Base-by-base conservation (phyloP, 2,113 vertebrate genomes). In the Spea bombifrons region DNA sequence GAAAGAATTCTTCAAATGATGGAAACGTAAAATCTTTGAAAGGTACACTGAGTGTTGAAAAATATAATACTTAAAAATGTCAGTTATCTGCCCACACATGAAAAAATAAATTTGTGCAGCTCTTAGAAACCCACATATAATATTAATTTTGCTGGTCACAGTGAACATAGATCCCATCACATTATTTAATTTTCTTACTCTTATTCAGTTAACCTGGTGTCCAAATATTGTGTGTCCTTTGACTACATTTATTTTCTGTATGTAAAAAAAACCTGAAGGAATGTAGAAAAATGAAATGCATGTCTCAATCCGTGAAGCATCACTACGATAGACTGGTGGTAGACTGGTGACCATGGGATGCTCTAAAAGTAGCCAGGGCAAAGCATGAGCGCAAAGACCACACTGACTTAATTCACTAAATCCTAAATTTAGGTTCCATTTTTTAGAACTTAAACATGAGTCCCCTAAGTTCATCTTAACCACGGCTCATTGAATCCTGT, bases 11-110 rank as follows among this genome's bases (percentile, higher is more conserved):
- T 68, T 80, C 70, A 66, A 53, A 67, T 73, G 63, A 63, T 73
- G 49, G 57, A 80, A 80, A 73, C 70, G 57, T 46, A 80, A 80
- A 80, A 49, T 66, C 67, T 79, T 79, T 80, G 61, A 53, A 72
- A 79, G 68, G 70, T 66, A 59, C 17, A 48, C 48, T 15, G 57
- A 65, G 47, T 53, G 8, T 12, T 48, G 16, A 50, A 70, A 75
- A 77, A 77, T 61, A 44, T 59, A 49, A 68, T 44, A 65, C 47
- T 47, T 9, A 76, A 43, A 76, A 10, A 78, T 64, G 47, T 64
- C 16, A 49, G 59, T 45, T 78, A 50, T 71, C 68, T 71, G 59
- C 76, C 50, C 53, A 70, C 17, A 71, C 52, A 48, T 76, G 17
- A 57, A 70, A 66, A 75, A 76, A 69, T 48, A 5, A 59, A 59